These are phyloP conservation scores for Ceratosolen fusciceps DNA, from an alignment of 1,140 invertebrate genomes.

Conservation along the genomic window DNA sequence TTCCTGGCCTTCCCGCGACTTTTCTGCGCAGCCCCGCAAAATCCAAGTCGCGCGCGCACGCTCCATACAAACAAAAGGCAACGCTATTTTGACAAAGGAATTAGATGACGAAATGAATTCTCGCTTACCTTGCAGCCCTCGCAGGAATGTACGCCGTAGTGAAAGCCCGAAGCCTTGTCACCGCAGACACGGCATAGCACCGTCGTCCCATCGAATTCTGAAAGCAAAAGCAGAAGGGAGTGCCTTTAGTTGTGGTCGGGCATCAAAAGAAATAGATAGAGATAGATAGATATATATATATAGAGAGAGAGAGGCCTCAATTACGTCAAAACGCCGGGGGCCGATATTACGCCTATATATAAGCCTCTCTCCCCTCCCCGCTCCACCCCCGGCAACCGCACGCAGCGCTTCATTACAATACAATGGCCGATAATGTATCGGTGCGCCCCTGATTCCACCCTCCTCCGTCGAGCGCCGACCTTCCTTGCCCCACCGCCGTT, in stretches of 20 bases:
- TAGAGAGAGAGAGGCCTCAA: neutral
- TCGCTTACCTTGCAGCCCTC: constrained; percentile 98
- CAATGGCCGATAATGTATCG: neutral
- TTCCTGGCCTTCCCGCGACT: constrained; percentile 54
- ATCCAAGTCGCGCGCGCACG: constrained; percentile 20
- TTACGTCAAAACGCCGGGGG: neutral
- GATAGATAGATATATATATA: neutral
- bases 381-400: neutral
- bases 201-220: constrained; percentile 99
- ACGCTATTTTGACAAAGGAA: constrained; percentile 6
- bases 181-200: constrained; percentile 99
- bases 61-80: no score
- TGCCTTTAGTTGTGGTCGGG: neutral
- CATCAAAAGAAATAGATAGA: neutral
- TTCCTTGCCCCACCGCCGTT: neutral
- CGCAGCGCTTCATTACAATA: neutral
- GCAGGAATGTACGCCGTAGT: constrained; percentile 99
- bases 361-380: no score
- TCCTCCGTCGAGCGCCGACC: neutral
- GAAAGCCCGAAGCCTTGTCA: constrained; percentile 98
- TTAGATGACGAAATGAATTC: constrained; percentile 14
- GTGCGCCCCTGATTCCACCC: neutral
- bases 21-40: constrained; percentile 11
- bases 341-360: neutral
- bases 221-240: constrained; percentile 60